Evolutionary conservation across 2,797 vertebrate species (phyloP).

Genomic region (Tokudaia muenninki): DNA sequence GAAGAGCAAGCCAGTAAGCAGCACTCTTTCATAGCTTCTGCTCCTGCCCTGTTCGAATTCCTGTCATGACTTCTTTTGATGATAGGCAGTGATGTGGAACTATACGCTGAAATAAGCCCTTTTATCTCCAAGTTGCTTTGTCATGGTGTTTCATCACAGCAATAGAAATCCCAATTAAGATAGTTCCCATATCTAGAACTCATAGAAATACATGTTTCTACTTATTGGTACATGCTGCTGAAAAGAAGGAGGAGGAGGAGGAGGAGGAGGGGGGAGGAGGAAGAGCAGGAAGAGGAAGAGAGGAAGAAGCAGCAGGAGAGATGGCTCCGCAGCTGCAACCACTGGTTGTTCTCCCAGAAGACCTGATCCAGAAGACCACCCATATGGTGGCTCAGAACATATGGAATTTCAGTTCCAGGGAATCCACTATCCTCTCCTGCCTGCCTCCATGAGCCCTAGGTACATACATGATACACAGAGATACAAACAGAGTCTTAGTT

Average conservation of each 20-base stretch:
- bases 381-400: neutral
- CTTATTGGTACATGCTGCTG: neutral
- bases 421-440: neutral
- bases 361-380: neutral
- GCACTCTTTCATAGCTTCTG: neutral
- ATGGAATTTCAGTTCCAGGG: neutral
- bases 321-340: neutral
- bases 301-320: neutral
- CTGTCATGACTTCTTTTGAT: neutral
- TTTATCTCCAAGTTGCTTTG: neutral
- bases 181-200: too few species aligned
- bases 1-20: neutral
- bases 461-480: neutral
- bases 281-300: too few species aligned
- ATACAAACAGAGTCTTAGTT: neutral
- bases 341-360: neutral
- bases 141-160: neutral
- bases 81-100: neutral
- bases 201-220: neutral
- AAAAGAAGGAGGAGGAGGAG: neutral
- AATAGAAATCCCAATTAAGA: neutral
- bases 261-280: too few species aligned
- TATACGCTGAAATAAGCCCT: neutral
- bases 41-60: too few species aligned
- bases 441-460: neutral